These are phyloP conservation scores for Drepanosiphum platanoidis DNA, from an alignment of 2,888 invertebrate species.

Conservation along the genomic window DNA sequence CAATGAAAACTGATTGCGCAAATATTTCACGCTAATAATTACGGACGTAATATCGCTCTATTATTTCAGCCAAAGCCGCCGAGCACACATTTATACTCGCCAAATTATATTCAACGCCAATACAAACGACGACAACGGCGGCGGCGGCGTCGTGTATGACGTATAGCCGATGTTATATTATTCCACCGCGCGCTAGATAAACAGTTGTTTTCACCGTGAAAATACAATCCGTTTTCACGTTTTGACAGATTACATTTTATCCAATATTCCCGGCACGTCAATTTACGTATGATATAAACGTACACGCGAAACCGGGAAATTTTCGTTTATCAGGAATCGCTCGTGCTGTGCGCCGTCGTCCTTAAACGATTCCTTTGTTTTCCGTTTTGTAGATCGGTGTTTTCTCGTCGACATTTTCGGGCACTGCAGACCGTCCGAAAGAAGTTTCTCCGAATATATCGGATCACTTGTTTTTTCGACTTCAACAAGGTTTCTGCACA, in stretches of 20 bases:
- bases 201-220: neutral
- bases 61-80: neutral
- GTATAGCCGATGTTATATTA: neutral
- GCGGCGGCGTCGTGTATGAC: too few species aligned
- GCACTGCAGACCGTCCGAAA: too few species aligned
- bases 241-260: slow-evolving; percentile 3
- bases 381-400: too few species aligned
- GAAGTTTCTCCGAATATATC: too few species aligned
- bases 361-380: too few species aligned
- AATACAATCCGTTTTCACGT: neutral
- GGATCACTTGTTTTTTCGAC: too few species aligned
- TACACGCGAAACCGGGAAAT: neutral
- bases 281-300: neutral
- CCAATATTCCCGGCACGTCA: neutral
- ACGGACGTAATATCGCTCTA: neutral
- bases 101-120: neutral
- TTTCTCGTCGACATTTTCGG: too few species aligned
- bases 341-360: too few species aligned
- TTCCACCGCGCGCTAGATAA: too few species aligned
- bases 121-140: too few species aligned
- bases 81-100: neutral
- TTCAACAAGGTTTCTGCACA: too few species aligned
- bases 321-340: neutral
- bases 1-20: neutral
- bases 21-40: neutral